A percentile compares a stretch with the other conserved stretches of the same genome.
These are phyloP conservation scores for Megaustenia siamemsis DNA, from an alignment of 2,888 invertebrate species.

Conservation along the genomic window DNA sequence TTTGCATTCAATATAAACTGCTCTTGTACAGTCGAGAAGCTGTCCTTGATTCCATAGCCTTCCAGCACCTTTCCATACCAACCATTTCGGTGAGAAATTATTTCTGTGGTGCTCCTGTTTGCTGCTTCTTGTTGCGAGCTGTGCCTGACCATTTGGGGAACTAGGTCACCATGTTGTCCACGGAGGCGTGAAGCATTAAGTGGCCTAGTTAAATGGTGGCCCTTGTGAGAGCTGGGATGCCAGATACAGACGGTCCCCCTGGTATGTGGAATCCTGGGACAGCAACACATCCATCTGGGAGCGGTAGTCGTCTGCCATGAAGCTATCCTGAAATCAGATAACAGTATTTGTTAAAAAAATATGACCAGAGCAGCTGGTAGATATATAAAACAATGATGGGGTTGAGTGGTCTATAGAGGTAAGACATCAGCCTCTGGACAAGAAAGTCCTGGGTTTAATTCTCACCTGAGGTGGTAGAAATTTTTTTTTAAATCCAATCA, in stretches of 20 bases:
- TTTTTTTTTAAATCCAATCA: no score
- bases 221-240: slow-evolving; percentile 81
- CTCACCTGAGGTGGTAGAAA: no score
- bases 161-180: slow-evolving; percentile 47
- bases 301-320: slow-evolving; percentile 90
- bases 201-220: slow-evolving; percentile 75
- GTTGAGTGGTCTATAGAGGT: no score
- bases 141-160: slow-evolving; percentile 45
- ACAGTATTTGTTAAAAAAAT: no score
- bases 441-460: no score
- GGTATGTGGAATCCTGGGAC: slow-evolving; percentile 94
- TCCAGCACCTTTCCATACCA: background rate
- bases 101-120: slow-evolving; percentile 41
- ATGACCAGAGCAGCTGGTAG: no score
- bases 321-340: slow-evolving; percentile 88
- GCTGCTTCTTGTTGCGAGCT: slow-evolving; percentile 40
- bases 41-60: background rate
- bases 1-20: no score
- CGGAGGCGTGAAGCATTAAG: slow-evolving; percentile 44
- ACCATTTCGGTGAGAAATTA: slow-evolving; percentile 35
- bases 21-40: background rate
- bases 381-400: no score
- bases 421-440: no score
- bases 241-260: slow-evolving; percentile 83
- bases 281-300: slow-evolving; percentile 96